Conservation (phyloP, 2,797 vertebrate genomes). For the Acanthis flammea region DNA sequence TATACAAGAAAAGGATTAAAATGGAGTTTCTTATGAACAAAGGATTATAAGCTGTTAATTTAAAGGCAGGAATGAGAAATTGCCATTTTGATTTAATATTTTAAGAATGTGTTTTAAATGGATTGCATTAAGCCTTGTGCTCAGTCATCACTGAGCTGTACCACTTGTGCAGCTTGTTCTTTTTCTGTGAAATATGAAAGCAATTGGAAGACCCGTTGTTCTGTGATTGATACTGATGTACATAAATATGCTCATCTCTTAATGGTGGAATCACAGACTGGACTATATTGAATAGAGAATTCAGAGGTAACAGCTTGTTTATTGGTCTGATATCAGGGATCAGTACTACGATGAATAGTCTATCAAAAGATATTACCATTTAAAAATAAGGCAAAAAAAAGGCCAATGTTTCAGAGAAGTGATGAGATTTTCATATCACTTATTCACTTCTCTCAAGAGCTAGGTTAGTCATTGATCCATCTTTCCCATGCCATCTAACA, state of each 20-base stretch:
- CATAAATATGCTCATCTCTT: neutral
- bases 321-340: neutral
- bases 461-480: neutral
- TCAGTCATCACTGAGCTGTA: neutral
- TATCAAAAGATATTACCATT: neutral
- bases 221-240: neutral
- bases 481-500: neutral
- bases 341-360: neutral
- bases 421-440: neutral
- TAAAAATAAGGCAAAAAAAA: neutral
- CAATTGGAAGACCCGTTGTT: neutral
- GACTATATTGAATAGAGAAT: neutral
- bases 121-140: neutral
- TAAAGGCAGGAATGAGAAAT: neutral
- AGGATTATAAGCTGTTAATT: neutral
- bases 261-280: neutral
- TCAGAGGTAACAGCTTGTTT: neutral
- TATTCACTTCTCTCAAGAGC: neutral
- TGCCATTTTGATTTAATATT: neutral
- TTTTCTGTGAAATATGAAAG: slow-evolving; percentile 8
- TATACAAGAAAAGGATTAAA: neutral
- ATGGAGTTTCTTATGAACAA: neutral
- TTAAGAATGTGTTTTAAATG: neutral
- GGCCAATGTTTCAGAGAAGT: neutral
- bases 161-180: neutral